Conservation (phyloP, 1,140 invertebrate genomes). For the Bombus superbus region DNA sequence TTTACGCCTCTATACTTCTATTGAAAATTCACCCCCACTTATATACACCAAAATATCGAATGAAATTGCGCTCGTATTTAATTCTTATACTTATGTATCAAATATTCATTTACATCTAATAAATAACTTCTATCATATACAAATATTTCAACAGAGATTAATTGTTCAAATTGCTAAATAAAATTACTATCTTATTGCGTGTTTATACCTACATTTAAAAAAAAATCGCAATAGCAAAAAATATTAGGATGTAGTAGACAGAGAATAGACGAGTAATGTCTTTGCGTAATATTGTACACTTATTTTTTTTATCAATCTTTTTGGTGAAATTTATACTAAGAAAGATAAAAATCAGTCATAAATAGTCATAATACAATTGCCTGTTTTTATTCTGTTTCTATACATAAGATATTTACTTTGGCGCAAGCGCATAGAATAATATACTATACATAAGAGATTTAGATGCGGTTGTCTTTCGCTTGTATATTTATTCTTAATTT, state of each 20-base stretch:
- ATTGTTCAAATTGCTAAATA: no score
- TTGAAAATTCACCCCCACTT: neutral
- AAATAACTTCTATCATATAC: neutral
- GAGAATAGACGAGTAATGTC: neutral
- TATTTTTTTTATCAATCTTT: neutral
- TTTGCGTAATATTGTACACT: neutral
- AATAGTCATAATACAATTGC: neutral
- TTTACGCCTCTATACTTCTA: neutral
- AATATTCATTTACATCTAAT: neutral
- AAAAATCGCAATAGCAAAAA: neutral
- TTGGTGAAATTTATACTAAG: neutral
- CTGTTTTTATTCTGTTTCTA: constrained; percentile 5
- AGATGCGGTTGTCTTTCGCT: neutral
- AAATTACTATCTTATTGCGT: no score
- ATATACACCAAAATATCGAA: neutral
- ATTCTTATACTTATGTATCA: neutral
- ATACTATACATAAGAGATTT: neutral
- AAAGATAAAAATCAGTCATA: neutral
- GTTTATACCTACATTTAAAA: neutral
- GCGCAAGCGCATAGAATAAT: neutral
- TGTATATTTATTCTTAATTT: neutral
- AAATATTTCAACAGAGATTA: neutral
- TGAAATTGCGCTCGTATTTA: neutral
- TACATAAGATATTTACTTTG: constrained; percentile 2
- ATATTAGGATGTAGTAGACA: no score